Percentiles rank a stretch among this genome's conserved stretches.
phyloP scores from a whole-genome alignment of 1,140 invertebrate species.

The Scaptodrosophila lebanonensis region DNA sequence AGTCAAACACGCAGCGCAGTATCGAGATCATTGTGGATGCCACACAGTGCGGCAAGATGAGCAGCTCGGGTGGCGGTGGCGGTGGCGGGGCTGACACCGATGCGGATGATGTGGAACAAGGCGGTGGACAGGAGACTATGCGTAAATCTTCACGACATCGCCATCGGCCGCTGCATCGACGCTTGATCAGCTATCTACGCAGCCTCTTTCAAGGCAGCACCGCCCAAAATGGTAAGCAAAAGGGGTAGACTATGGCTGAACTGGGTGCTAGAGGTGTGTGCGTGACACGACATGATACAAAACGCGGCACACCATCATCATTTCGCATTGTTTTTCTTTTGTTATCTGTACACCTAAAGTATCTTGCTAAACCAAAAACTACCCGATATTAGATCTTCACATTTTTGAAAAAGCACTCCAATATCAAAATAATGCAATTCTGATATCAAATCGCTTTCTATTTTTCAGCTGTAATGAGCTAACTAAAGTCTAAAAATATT shows the following conservation, averaged over 20 bases:
- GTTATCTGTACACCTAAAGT: no score
- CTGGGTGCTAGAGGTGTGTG: background rate
- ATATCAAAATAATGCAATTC: no score
- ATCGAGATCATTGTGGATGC: slow-evolving; percentile 75
- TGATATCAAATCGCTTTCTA: no score
- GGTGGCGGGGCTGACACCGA: slow-evolving; percentile 6
- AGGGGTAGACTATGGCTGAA: slow-evolving; percentile 2
- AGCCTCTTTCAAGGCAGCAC: slow-evolving; percentile 68
- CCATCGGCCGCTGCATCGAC: slow-evolving; percentile 66
- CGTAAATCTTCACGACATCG: slow-evolving; percentile 62
- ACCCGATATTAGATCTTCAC: no score
- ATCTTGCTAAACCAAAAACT: no score
- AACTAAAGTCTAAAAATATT: no score
- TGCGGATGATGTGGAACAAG: slow-evolving; percentile 60
- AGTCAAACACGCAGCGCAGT: slow-evolving; percentile 60
- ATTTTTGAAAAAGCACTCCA: no score
- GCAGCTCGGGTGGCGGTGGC: slow-evolving; percentile 4
- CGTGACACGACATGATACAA: no score
- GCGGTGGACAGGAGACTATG: slow-evolving; percentile 49
- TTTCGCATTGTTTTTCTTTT: no score
- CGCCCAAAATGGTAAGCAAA: slow-evolving; percentile 66
- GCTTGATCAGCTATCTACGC: slow-evolving; percentile 65
- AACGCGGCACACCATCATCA: no score
- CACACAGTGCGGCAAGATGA: slow-evolving; percentile 54
- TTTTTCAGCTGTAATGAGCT: no score